phyloP scores from a whole-genome alignment of 2,113 vertebrate genomes.

The Pelusios castaneus region DNA sequence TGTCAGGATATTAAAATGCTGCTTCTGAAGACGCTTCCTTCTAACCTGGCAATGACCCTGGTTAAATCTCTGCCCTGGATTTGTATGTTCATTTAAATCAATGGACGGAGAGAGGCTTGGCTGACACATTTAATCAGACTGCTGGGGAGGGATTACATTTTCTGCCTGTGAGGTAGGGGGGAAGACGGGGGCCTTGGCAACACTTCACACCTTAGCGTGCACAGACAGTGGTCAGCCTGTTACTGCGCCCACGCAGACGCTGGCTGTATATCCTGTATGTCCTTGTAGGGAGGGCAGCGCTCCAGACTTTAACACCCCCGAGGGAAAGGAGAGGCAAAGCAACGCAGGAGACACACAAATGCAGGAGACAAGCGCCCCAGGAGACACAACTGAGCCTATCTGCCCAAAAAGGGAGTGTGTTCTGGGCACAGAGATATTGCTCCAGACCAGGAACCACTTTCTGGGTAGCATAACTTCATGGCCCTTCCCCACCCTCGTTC shows the following conservation, averaged over 20 bases:
- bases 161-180: background rate
- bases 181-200: background rate
- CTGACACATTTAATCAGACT: accelerated
- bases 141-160: background rate
- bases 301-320: background rate
- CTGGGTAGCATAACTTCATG: background rate
- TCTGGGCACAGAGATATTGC: accelerated
- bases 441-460: background rate
- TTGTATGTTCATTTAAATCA: background rate
- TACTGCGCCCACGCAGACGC: background rate
- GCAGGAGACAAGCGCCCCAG: background rate
- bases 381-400: background rate
- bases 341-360: background rate
- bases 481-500: background rate
- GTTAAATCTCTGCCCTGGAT: background rate
- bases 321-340: background rate
- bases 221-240: background rate
- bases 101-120: background rate
- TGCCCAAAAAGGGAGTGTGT: background rate
- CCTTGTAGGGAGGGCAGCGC: background rate
- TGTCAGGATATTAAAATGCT: background rate
- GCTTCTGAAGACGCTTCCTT: too few species aligned
- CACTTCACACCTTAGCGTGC: background rate
- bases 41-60: background rate
- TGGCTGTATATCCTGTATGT: background rate